Evolutionary conservation across 1,140 invertebrate genomes (phyloP), one percentile per base, ranked within the genome.

Genomic region (Bacillus rossius): DNA sequence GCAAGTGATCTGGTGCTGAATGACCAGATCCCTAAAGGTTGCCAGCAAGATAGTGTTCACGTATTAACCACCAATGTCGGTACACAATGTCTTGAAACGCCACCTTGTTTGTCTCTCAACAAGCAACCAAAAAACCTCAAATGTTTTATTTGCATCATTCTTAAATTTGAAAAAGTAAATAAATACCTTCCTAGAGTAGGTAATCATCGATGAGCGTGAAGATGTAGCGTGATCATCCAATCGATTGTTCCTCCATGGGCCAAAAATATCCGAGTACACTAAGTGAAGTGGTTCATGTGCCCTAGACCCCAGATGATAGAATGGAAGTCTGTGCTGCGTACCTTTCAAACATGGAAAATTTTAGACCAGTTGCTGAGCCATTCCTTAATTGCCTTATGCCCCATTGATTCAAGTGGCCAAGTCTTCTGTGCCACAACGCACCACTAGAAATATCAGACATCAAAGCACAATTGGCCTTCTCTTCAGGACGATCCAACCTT

Each of bases 201-300:
- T 40, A 64, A 20, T 73, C 69, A 68, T 79, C 77, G 61, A 73
- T 78, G 34, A 79, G 72, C 1, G 71, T 22, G 13, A 79, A 50
- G 65, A 76, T 75, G 59, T 72, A 79, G 61, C 57, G 63, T 52
- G 68, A 68, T 55, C 73, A 72, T 61, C 69, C 67, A 1, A 74
- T 42, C 8, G 72, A 76, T 20, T 53, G 5, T 3, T 63, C 29
- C 22, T 62, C 65, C 66, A 77, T 41, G 73, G 72, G 53, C 73
- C 75, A 61, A 67, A 73, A 0, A 75, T 57, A 67, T 78, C 76
- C 14, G 63, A 69, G 56, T 76, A 72, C 7, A 75, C 57, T 14
- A 74, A 42, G 42, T 75, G 17, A 5, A 45, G 43, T 45, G 17
- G 17, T 25, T 45, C 43, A 8, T 45, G 10, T 7, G 43, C 43